phyloP scores from a whole-genome alignment of 2,888 invertebrate genomes.

The Bellardia pandia region DNA sequence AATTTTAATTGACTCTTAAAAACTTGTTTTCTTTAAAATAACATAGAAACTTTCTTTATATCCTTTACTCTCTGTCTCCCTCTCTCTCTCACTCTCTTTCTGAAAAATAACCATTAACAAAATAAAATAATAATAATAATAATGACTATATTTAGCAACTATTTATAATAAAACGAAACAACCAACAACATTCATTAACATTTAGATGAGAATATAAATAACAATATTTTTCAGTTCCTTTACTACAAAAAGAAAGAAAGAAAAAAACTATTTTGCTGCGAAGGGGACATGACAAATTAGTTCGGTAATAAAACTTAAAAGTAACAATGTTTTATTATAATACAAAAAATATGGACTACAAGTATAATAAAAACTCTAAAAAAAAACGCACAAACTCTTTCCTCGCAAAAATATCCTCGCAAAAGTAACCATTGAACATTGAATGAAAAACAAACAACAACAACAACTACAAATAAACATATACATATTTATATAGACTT shows the following conservation, averaged over 20 bases:
- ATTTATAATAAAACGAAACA: slow-evolving; percentile 12
- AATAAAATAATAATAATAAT: slow-evolving; percentile 26
- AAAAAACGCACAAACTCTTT: background rate
- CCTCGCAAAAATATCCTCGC: slow-evolving; percentile 30
- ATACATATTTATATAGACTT: background rate
- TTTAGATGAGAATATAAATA: slow-evolving; percentile 69
- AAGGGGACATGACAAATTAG: slow-evolving; percentile 81
- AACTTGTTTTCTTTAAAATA: slow-evolving; percentile 19
- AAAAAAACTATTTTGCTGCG: background rate
- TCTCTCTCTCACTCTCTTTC: too few species aligned
- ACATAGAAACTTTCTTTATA: slow-evolving; percentile 28
- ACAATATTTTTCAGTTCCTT: slow-evolving; percentile 39
- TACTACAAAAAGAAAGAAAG: background rate
- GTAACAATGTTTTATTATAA: slow-evolving; percentile 69
- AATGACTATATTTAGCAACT: slow-evolving; percentile 28
- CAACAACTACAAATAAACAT: slow-evolving; percentile 40
- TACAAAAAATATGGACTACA: slow-evolving; percentile 50
- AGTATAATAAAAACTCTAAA: slow-evolving; percentile 41
- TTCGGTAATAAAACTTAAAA: slow-evolving; percentile 81
- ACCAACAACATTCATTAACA: slow-evolving; percentile 62
- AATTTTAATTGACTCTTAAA: slow-evolving; percentile 33
- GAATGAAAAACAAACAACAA: slow-evolving; percentile 18
- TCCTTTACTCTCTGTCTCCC: background rate
- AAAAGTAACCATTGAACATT: slow-evolving; percentile 58
- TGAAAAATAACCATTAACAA: slow-evolving; percentile 41